Evolutionary conservation across 2,113 vertebrate species (phyloP), one percentile per base, ranked within the genome.

Genomic region (Limanda limanda): DNA sequence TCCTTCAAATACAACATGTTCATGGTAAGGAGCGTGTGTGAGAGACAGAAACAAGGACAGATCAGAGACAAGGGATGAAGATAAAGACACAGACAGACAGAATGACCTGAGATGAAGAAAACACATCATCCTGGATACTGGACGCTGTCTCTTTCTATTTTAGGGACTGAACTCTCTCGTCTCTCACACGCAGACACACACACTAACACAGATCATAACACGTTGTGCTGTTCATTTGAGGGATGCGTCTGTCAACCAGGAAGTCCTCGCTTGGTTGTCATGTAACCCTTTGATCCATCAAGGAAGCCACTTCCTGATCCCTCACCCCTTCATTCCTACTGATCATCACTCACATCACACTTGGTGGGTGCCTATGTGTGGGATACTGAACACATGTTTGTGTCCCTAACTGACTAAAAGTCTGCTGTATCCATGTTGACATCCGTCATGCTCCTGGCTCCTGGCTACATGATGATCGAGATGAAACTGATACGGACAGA

Each of bases 211-310:
- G 55, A 62, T 78, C 85, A 87, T 71, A 69, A 85, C 75, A 60
- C 21, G 42, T 27, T 1, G 3, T 13, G 56, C 64, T 76, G 82
- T 91, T 88, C 72, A 63, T 78, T 74, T 81, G 76, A 88, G 83
- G 74, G 72, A 78, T 74, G 61, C 72, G 73, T 79, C 86, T 71
- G 87, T 91, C 86, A 90, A 76, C 57, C 75, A 73, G 71, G 78
- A 87, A 81, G 82, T 83, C 72, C 70, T 85, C 27, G 69, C 77
- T 74, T 78, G 65, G 85, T 88, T 92, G 86, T 89, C 91, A 86
- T 68, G 79, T 79, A 81, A 89, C 85, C 87, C 68, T 93, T 82
- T 87, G 86, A 91, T 89, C 86, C 85, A 63, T 86, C 86, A 86
- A 27, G 75, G 74, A 65, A 84, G 77, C 82, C 85, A 78, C 37